Percentiles rank a stretch among this genome's conserved stretches.
These are phyloP conservation scores for Colaptes auratus DNA, from an alignment of 2,113 vertebrate species.

Conservation along the genomic window DNA sequence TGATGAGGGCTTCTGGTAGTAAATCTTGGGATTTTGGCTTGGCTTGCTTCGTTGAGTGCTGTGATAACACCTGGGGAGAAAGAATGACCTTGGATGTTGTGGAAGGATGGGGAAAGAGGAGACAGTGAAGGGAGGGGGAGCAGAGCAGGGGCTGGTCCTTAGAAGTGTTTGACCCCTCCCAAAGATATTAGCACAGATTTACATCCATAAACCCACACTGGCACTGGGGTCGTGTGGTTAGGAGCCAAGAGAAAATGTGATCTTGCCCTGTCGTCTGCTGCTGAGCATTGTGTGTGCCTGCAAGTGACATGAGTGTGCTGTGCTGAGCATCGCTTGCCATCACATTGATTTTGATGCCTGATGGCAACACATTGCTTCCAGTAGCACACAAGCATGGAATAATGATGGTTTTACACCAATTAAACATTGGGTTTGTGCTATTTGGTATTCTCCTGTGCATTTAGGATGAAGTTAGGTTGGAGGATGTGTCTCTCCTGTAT, in stretches of 20 bases:
- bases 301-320: accelerated
- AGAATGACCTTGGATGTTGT: accelerated
- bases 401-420: not conserved
- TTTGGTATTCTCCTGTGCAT: not conserved
- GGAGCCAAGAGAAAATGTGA: not conserved
- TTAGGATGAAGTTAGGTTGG: accelerated
- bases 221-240: not conserved
- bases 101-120: not conserved
- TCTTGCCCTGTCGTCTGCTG: not conserved
- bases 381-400: not conserved
- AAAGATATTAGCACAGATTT: not conserved
- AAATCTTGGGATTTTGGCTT: conserved; percentile 32
- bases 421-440: not conserved
- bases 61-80: not conserved
- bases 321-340: accelerated
- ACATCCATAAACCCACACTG: not conserved
- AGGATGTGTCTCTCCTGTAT: not conserved
- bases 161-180: not conserved
- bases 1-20: conserved; percentile 56
- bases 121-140: accelerated
- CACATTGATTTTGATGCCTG: not conserved
- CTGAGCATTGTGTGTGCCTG: accelerated
- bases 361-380: not conserved
- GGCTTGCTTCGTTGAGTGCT: not conserved
- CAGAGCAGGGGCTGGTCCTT: not conserved